These are phyloP conservation scores for Phalacrocorax brasilianus DNA, from an alignment of 2,113 vertebrate genomes.

Conservation along the genomic window DNA sequence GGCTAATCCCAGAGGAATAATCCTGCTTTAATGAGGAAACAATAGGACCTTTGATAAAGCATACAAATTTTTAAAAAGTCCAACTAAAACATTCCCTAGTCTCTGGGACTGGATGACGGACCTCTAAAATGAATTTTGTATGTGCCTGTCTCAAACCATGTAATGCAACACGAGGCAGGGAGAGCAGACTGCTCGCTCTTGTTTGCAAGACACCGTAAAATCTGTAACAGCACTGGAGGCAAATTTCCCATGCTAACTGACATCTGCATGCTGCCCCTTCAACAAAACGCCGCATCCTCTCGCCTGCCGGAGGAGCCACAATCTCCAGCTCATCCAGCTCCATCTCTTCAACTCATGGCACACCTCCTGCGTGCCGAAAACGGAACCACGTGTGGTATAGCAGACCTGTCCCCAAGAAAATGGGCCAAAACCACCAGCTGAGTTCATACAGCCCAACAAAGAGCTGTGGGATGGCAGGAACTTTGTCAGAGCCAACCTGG, in stretches of 20 bases:
- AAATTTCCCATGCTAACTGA: neutral
- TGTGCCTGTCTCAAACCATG: neutral
- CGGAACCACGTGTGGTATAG: neutral
- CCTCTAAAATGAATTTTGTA: neutral
- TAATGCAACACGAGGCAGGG: neutral
- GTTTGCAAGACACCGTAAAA: neutral
- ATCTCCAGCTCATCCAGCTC: neutral
- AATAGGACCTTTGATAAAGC: conserved; percentile 12
- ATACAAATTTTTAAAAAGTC: neutral
- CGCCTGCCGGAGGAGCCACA: neutral
- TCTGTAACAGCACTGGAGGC: neutral
- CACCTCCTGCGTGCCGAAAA: neutral
- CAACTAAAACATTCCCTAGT: neutral
- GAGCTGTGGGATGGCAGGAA: neutral
- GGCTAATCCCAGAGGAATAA: conserved; percentile 20
- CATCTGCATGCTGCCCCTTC: neutral
- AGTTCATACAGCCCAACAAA: neutral
- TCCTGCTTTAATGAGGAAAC: conserved; percentile 29
- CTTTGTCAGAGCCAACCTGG: neutral
- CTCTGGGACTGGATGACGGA: neutral
- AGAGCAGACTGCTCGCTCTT: neutral
- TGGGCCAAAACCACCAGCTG: neutral
- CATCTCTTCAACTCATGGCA: neutral
- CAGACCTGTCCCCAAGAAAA: neutral
- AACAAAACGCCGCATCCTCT: neutral